phyloP scores from a whole-genome alignment of 2,888 invertebrate genomes.

The Teinopalpus imperialis region DNA sequence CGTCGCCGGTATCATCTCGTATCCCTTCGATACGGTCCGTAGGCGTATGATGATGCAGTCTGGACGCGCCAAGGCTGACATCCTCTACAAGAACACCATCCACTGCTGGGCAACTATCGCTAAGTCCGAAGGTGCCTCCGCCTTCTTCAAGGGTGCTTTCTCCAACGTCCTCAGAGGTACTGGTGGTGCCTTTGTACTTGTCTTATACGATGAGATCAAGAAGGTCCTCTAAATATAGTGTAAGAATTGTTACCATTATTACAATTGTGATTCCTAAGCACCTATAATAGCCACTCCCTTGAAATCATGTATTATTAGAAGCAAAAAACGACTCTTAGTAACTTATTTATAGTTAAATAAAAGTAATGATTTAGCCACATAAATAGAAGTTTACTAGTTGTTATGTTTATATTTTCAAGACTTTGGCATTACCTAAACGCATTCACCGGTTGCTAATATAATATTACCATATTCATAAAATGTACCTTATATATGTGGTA shows the following conservation, averaged over 20 bases:
- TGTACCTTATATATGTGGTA: not conserved
- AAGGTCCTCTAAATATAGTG: slow-evolving; percentile 82
- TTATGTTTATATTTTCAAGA: not conserved
- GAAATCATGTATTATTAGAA: slow-evolving; percentile 80
- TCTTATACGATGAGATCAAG: slow-evolving; percentile 95
- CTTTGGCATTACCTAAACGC: slow-evolving; percentile 10
- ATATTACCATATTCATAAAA: slow-evolving; percentile 7
- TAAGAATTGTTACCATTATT: slow-evolving; percentile 75
- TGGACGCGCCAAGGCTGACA: slow-evolving; percentile 90
- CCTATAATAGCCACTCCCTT: slow-evolving; percentile 65
- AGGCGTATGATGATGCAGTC: slow-evolving; percentile 99
- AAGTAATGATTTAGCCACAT: too few relatives aligned
- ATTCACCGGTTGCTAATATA: too few relatives aligned
- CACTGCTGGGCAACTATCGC: slow-evolving; percentile 96
- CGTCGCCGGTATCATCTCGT: slow-evolving; percentile 95
- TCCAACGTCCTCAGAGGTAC: slow-evolving; percentile 97
- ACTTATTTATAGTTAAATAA: slow-evolving; percentile 81
- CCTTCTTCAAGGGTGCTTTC: slow-evolving; percentile 98
- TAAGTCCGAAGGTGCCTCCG: slow-evolving; percentile 89
- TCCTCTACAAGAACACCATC: slow-evolving; percentile 94
- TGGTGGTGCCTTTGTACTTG: slow-evolving; percentile 96
- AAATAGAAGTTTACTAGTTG: not conserved
- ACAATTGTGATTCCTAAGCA: slow-evolving; percentile 71
- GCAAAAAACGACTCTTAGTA: slow-evolving; percentile 69
- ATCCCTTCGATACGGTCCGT: slow-evolving; percentile 97